These are phyloP conservation scores for Alectoris magna DNA, from an alignment of 2,797 vertebrate genomes.

Conservation along the genomic window DNA sequence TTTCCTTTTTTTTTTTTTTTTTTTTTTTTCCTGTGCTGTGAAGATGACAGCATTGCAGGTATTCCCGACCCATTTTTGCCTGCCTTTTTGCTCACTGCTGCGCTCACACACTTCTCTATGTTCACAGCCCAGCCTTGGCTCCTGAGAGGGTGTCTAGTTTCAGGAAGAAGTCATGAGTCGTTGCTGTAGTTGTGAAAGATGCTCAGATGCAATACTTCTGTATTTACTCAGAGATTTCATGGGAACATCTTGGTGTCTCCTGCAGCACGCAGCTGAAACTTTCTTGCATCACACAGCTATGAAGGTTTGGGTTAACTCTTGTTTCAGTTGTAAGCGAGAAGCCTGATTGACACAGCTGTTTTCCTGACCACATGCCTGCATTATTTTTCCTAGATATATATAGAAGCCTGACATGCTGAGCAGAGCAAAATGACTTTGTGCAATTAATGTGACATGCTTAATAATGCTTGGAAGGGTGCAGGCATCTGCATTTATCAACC, in stretches of 20 bases:
- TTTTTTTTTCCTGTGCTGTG: neutral
- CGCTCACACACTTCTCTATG: neutral
- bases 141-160: neutral
- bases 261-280: neutral
- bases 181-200: slow-evolving; percentile 13
- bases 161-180: neutral
- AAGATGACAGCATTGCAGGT: neutral
- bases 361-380: slow-evolving; percentile 36
- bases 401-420: slow-evolving; percentile 45
- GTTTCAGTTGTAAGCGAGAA: slow-evolving; percentile 21
- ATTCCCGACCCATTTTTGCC: neutral
- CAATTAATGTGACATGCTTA: slow-evolving; percentile 50
- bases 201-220: neutral
- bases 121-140: neutral
- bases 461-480: slow-evolving; percentile 44
- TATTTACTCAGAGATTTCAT: slow-evolving; percentile 9
- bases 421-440: slow-evolving; percentile 34
- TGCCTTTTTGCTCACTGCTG: neutral
- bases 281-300: neutral
- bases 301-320: slow-evolving; percentile 14
- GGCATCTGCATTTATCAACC: slow-evolving; percentile 27
- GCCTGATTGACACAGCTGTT: slow-evolving; percentile 54
- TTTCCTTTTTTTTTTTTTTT: neutral
- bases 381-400: slow-evolving; percentile 39
- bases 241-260: neutral